Evolutionary conservation across 2,113 vertebrate species (phyloP).

Genomic region (Ceyx melanurus): DNA sequence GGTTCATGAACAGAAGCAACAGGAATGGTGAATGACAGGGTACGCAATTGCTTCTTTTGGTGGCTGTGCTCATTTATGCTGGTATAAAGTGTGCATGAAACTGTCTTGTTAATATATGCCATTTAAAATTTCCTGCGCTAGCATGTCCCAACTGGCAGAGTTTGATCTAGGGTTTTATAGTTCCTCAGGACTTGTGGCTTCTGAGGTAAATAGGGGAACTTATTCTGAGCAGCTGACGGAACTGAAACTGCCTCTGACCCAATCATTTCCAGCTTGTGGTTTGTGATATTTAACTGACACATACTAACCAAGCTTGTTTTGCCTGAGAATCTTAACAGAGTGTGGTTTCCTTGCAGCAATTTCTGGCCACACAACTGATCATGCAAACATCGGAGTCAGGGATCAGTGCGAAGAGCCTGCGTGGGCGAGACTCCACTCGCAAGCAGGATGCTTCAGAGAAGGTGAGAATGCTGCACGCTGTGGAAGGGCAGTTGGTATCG

Average conservation of each 20-base stretch:
- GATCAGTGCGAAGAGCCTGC: slow-evolving; percentile 97
- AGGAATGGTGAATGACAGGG: not conserved
- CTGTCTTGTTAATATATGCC: not conserved
- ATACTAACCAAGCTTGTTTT: slow-evolving; percentile 17
- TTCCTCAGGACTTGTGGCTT: slow-evolving; percentile 15
- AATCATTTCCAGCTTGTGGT: slow-evolving; percentile 26
- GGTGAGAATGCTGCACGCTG: slow-evolving; percentile 77
- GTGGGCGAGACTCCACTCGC: slow-evolving; percentile 92
- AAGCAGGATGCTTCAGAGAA: slow-evolving; percentile 98
- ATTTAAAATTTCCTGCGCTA: not conserved
- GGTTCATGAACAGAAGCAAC: slow-evolving; percentile 27
- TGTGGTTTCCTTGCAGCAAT: slow-evolving; percentile 84
- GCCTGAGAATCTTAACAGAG: slow-evolving; percentile 33
- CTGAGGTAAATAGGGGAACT: slow-evolving; percentile 16
- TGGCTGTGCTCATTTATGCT: slow-evolving; percentile 3
- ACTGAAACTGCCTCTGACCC: slow-evolving; percentile 38
- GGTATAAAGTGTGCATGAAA: not conserved
- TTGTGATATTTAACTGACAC: not conserved
- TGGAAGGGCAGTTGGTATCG: slow-evolving; percentile 13
- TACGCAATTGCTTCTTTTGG: not conserved
- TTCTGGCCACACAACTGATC: slow-evolving; percentile 97
- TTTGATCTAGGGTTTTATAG: not conserved
- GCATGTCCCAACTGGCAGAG: not conserved
- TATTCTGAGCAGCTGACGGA: slow-evolving; percentile 37
- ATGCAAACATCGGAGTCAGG: slow-evolving; percentile 99